Conservation (phyloP, 2,113 vertebrate genomes). For the Spilogale gracilis region DNA sequence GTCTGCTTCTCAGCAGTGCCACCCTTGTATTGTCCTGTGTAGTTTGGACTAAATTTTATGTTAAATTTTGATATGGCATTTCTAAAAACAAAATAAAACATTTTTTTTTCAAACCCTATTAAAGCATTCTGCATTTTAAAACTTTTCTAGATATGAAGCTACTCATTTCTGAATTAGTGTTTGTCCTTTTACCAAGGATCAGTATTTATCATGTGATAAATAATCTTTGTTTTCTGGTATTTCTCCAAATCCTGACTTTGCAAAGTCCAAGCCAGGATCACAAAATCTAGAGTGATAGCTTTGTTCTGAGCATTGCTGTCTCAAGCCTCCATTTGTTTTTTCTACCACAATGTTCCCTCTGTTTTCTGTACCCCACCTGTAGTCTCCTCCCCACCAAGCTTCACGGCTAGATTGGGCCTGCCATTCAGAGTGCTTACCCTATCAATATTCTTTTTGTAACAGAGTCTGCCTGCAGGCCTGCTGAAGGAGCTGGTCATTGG, state of each 20-base stretch:
- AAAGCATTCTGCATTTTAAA: conserved; percentile 24
- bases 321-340: neutral
- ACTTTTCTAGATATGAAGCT: neutral
- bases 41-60: neutral
- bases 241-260: neutral
- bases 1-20: neutral
- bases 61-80: neutral
- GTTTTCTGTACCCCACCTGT: neutral
- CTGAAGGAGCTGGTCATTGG: neutral
- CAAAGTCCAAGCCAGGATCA: neutral
- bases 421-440: neutral
- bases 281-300: neutral
- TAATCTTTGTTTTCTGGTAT: neutral
- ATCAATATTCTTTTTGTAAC: neutral
- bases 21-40: neutral
- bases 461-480: neutral
- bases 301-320: neutral
- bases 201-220: neutral
- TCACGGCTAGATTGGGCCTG: neutral
- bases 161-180: neutral
- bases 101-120: neutral
- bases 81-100: neutral
- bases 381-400: neutral
- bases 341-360: neutral
- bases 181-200: conserved; percentile 12